A percentile compares a stretch with the other conserved stretches of the same genome.
Conservation (phyloP, 2,888 invertebrate genomes). For the Leptinotarsa juncta region DNA sequence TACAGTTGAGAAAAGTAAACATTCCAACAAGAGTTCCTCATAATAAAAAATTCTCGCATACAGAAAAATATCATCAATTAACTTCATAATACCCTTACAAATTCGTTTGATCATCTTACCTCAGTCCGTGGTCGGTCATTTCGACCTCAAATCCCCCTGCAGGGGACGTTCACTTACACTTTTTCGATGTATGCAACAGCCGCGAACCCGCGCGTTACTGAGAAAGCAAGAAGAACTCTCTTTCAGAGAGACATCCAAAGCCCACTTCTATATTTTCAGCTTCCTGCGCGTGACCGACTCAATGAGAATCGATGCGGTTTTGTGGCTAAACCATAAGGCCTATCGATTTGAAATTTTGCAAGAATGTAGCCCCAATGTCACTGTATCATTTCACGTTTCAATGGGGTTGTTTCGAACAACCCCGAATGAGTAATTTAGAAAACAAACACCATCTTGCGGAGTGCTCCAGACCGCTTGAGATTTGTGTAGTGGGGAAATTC, state of each 20-base stretch:
- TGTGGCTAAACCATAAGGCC: constrained; percentile 38
- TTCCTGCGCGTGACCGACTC: constrained; percentile 57
- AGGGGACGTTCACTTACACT: constrained; percentile 61
- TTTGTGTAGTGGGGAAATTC: constrained; percentile 55
- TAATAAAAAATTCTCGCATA: neutral
- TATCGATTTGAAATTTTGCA: constrained; percentile 43
- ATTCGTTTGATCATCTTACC: constrained; percentile 55
- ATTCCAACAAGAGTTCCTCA: neutral
- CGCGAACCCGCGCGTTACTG: constrained; percentile 66
- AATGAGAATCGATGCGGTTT: constrained; percentile 52
- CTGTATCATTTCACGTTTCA: constrained; percentile 19
- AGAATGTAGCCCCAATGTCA: constrained; percentile 1
- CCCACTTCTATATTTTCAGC: constrained; percentile 56
- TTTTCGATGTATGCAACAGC: constrained; percentile 61
- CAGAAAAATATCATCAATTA: neutral
- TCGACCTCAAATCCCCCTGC: constrained; percentile 59
- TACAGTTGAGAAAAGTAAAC: too few species aligned
- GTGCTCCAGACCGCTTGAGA: constrained; percentile 49
- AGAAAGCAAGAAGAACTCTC: constrained; percentile 60
- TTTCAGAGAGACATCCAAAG: constrained; percentile 59
- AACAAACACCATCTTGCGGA: constrained; percentile 41
- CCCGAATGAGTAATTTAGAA: constrained; percentile 42
- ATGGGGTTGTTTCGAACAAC: constrained; percentile 26
- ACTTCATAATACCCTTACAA: too few species aligned
- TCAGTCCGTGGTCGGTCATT: constrained; percentile 63